phyloP scores from a whole-genome alignment of 2,888 invertebrate species.

The Tetramorium bicarinatum region DNA sequence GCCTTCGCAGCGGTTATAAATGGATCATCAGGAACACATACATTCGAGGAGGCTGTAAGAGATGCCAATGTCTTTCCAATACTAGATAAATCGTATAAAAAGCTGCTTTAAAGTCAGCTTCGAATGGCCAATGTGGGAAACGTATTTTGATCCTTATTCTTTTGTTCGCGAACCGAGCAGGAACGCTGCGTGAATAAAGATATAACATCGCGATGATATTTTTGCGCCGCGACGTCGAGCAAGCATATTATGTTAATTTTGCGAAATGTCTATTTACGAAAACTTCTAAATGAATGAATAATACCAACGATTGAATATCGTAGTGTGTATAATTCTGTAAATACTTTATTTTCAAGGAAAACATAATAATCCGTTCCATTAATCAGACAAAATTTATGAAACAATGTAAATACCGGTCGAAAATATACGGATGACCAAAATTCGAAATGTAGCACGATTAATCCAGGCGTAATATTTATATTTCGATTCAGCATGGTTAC shows the following conservation, averaged over 20 bases:
- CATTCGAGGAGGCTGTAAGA: constrained; percentile 18
- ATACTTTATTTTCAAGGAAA: constrained; percentile 46
- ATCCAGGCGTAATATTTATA: constrained; percentile 28
- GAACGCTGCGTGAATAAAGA: constrained; percentile 1
- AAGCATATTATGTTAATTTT: constrained; percentile 51
- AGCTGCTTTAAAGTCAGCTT: constrained; percentile 20
- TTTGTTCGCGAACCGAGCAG: constrained; percentile 13
- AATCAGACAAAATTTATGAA: constrained; percentile 25
- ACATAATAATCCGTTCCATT: constrained; percentile 18
- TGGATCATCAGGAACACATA: constrained; percentile 29
- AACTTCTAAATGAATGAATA: constrained; percentile 39
- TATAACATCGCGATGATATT: constrained; percentile 42
- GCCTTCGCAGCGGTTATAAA: constrained; percentile 7
- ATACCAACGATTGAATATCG: constrained; percentile 5
- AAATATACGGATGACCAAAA: constrained; percentile 15
- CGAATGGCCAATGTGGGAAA: constrained; percentile 10
- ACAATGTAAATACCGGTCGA: constrained; percentile 32
- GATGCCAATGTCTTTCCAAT: constrained; percentile 51
- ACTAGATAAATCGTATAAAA: constrained; percentile 35
- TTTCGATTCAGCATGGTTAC: constrained; percentile 1
- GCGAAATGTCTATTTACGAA: constrained; percentile 35
- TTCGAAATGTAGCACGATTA: constrained; percentile 24
- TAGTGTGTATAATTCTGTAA: background rate
- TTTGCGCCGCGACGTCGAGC: constrained; percentile 47
- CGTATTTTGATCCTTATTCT: constrained; percentile 48